A percentile compares a stretch with the other conserved stretches of the same genome.
Conservation (phyloP, 2,797 vertebrate genomes). For the Gouania willdenowi region DNA sequence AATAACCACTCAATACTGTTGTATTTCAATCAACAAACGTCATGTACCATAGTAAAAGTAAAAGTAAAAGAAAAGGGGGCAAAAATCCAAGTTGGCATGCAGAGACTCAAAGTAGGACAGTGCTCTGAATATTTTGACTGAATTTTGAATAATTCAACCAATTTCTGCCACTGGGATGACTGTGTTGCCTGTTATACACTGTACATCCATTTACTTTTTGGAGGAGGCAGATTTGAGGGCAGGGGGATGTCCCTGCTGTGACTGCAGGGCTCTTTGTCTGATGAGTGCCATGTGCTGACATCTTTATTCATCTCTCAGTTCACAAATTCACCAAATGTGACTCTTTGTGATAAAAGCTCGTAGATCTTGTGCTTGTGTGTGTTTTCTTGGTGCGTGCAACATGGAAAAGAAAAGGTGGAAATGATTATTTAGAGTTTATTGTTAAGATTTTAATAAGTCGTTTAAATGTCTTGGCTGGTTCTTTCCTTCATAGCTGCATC, state of each 20-base stretch:
- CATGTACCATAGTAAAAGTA: no score
- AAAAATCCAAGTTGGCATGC: background rate
- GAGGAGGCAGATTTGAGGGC: background rate
- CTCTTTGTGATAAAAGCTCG: no score
- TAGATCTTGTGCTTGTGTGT: no score
- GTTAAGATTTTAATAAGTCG: no score
- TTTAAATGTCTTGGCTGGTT: no score
- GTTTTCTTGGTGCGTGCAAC: no score
- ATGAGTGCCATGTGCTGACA: background rate
- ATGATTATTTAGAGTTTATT: no score
- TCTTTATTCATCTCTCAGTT: background rate
- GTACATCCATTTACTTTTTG: constrained; percentile 1
- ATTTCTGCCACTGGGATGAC: background rate
- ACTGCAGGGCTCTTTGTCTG: background rate
- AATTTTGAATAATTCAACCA: constrained; percentile 26
- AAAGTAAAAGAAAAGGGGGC: no score
- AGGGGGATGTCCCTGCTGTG: background rate
- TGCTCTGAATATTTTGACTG: background rate
- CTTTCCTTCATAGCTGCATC: constrained; percentile 25
- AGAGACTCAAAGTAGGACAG: background rate
- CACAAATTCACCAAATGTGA: background rate
- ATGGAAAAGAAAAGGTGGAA: no score
- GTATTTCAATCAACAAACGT: no score
- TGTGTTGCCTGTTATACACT: constrained; percentile 4
- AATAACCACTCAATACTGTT: no score